These are phyloP conservation scores for Pipra filicauda DNA, from an alignment of 2,113 vertebrate species.

Conservation along the genomic window DNA sequence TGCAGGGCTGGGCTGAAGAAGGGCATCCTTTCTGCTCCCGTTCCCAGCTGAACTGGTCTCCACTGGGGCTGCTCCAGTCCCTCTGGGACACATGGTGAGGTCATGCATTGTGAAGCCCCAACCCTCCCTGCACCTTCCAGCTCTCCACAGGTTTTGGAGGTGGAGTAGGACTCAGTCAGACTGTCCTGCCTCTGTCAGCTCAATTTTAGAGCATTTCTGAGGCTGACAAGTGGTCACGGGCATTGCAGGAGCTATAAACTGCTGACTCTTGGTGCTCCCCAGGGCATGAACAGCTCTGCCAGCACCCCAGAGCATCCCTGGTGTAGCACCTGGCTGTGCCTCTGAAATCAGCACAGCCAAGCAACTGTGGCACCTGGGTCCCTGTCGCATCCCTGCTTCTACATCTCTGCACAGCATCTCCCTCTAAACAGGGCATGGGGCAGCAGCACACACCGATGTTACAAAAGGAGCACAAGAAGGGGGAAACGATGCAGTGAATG, in stretches of 20 bases:
- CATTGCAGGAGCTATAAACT: not conserved
- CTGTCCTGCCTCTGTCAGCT: not conserved
- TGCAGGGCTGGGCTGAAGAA: not conserved
- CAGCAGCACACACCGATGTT: not conserved
- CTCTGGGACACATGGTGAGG: not conserved
- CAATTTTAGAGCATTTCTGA: not conserved
- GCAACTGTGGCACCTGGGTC: not conserved
- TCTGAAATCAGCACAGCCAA: not conserved
- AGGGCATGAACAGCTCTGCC: not conserved
- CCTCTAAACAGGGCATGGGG: rapidly evolving
- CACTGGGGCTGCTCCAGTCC: rapidly evolving
- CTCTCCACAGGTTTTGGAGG: not conserved
- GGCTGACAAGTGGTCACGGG: not conserved
- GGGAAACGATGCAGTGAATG: not conserved
- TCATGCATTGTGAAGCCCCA: rapidly evolving
- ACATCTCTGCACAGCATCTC: not conserved
- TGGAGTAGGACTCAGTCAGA: not conserved
- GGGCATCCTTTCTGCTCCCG: not conserved
- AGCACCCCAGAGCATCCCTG: not conserved
- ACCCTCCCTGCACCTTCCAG: not conserved
- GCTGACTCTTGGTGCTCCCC: not conserved
- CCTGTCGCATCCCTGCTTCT: not conserved
- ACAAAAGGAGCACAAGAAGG: not conserved
- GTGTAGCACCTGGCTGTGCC: rapidly evolving
- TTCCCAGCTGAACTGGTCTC: not conserved